Evolutionary conservation across 2,113 vertebrate species (phyloP), one percentile per base, ranked within the genome.

Genomic region (Heptranchias perlo): DNA sequence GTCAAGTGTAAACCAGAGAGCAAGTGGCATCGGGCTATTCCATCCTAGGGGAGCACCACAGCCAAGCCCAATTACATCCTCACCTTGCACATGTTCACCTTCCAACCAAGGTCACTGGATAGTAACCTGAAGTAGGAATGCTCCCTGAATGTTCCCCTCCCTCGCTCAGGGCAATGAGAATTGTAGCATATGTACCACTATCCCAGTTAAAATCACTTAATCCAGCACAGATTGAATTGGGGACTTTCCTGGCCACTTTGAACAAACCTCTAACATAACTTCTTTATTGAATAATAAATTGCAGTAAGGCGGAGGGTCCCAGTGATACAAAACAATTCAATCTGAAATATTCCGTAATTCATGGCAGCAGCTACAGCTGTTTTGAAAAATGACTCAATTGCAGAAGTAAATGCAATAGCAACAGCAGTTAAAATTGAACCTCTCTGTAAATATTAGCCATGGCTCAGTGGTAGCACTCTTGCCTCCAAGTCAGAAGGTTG

Each of bases 371-470:
- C 35, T 16, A 61, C 49, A 62, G 91, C 25, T 93, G 28, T 4
- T 64, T 64, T 62, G 89, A 92, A 62, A 47, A 93, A 62, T 62
- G 91, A 61, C n/a, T 93, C 91, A 93, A 62, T 62, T 94, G 16
- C 91, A 94, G 23, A 3, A 87, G 28, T 16, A 61, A 0, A 44
- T 64, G 61, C 61, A 61, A 62, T 64, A 39, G 13, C 64, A 44
- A 47, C n/a, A 44, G 1, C 21, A 44, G 23, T 67, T n/a, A 94
- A 94, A 65, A 64, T 14, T 25, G 18, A 65, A 67, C 39, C 2
- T 64, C 92, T 94, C n/a, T 64, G 35, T n/a, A 39, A 25, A 18
- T 86, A 23, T 31, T 91, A 14, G 13, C 52, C 87, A 61, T 91
- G 52, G 54, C 31, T n/a, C 52, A 61, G 87, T n/a, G 49, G 11